Base-by-base conservation (phyloP, 2,113 vertebrate species). In the Hippocampus mohnikei region DNA sequence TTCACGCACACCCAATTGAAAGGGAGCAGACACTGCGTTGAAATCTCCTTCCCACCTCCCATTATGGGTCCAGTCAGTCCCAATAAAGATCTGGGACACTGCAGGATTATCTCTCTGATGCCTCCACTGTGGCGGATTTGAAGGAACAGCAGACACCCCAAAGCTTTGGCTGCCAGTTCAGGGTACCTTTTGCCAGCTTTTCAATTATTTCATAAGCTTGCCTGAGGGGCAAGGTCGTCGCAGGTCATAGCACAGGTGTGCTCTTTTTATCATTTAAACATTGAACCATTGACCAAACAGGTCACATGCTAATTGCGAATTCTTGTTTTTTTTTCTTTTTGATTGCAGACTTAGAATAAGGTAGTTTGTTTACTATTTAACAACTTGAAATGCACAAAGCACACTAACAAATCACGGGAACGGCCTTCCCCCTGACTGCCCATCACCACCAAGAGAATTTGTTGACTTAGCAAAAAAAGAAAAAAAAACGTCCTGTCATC, bases 51-150 rank as follows among this genome's bases (percentile, higher is more conserved):
- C 61, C 64, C 12, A 27, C 69, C 69, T 81, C 79, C 82, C 81
- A 82, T n/a, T 61, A 75, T 82, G 80, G 79, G 72, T 73, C 78
- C 72, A 53, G 65, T 83, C 84, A 55, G 52, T 23, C 21, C 78
- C 73, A 79, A 73, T 72, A 76, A 80, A 82, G 81, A 88, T 87
- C 84, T 88, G 85, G 87, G 84, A 87, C 87, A 85, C 46, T 74
- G 78, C 67, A 72, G 87, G 87, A 90, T 90, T 88, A 87, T 81
- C 78, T 83, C 66, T 65, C 60, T 65, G 59, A 74, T 83, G 83
- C 71, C 60, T 84, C 73, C 74, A 56, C 78, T 71, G 61, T 75
- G 65, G 71, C 8, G 69, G 73, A 72, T 73, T 80, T 76, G 53
- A 69, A 71, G 72, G 46, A 75, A 55, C 65, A 79, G 67, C 60